These are phyloP conservation scores for Leucozona laternaria DNA, from an alignment of 2,888 invertebrate genomes.

Conservation along the genomic window DNA sequence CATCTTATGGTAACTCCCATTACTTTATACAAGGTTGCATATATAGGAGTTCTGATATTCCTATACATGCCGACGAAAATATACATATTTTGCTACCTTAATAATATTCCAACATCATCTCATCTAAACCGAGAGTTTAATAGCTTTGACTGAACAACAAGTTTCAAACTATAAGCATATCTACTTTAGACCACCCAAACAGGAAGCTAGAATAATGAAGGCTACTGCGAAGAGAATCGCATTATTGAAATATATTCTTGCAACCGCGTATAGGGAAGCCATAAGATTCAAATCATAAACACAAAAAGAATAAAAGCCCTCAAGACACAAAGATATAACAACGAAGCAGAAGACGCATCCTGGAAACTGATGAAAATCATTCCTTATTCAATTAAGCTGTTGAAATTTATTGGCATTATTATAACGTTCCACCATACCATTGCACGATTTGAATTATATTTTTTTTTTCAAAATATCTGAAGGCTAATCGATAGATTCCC, in stretches of 20 bases:
- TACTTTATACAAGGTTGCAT: not conserved
- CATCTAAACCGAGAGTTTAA: conserved; percentile 17
- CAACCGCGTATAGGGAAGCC: conserved; percentile 35
- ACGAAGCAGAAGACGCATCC: conserved; percentile 14
- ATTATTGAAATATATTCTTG: conserved; percentile 49
- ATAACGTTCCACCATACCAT: conserved; percentile 10
- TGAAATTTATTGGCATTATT: conserved; percentile 60
- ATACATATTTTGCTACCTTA: not conserved
- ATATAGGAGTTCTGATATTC: conserved; percentile 12
- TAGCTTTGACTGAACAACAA: not conserved
- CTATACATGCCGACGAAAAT: not conserved
- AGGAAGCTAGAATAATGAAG: conserved; percentile 42
- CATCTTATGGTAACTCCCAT: conserved; percentile 50
- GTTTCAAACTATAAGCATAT: not conserved
- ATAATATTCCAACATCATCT: conserved; percentile 22
- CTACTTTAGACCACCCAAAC: conserved; percentile 63
- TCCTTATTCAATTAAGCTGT: conserved; percentile 58
- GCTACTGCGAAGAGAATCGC: conserved; percentile 33
- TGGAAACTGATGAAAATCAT: conserved; percentile 33
- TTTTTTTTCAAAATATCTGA: not conserved
- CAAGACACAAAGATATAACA: conserved; percentile 26
- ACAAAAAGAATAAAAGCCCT: not conserved
- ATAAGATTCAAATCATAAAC: conserved; percentile 16
- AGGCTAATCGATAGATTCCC: not conserved
- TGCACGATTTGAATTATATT: conserved; percentile 44